A percentile compares a stretch with the other conserved stretches of the same genome.
These are phyloP conservation scores for Nomada ruficornis DNA, from an alignment of 2,888 invertebrate species.

Conservation along the genomic window DNA sequence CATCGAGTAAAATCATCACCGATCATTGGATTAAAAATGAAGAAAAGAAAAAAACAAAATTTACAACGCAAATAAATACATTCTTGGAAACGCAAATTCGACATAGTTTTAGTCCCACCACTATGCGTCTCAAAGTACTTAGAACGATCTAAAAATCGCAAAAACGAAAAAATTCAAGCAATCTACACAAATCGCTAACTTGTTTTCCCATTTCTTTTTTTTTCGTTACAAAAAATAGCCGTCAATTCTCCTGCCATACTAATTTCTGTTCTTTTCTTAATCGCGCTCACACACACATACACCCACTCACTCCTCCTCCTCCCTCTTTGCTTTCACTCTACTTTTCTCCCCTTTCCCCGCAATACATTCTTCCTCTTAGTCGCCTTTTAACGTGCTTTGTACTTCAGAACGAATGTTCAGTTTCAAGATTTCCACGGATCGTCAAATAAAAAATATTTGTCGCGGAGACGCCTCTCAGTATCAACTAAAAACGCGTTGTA, in stretches of 20 bases:
- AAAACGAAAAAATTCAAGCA: slow-evolving; percentile 6
- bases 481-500: slow-evolving; percentile 62
- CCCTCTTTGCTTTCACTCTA: slow-evolving; percentile 4
- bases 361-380: slow-evolving; percentile 47
- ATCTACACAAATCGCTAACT: neutral
- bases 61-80: slow-evolving; percentile 43
- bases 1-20: slow-evolving; percentile 44
- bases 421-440: slow-evolving; percentile 59
- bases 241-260: slow-evolving; percentile 59
- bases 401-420: slow-evolving; percentile 75
- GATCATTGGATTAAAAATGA: slow-evolving; percentile 35
- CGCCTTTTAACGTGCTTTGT: slow-evolving; percentile 68
- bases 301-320: slow-evolving; percentile 5
- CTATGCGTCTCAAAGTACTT: neutral
- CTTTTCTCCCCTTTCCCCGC: slow-evolving; percentile 14
- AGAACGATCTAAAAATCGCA: slow-evolving; percentile 3
- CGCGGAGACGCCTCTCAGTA: slow-evolving; percentile 23
- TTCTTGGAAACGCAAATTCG: neutral
- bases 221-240: slow-evolving; percentile 57
- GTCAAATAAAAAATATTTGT: slow-evolving; percentile 44
- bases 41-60: neutral
- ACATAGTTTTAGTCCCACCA: neutral
- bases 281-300: no score
- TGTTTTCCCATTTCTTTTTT: neutral
- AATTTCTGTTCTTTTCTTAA: slow-evolving; percentile 6